phyloP scores from a whole-genome alignment of 2,888 invertebrate species.

The Diarsia rubi region DNA sequence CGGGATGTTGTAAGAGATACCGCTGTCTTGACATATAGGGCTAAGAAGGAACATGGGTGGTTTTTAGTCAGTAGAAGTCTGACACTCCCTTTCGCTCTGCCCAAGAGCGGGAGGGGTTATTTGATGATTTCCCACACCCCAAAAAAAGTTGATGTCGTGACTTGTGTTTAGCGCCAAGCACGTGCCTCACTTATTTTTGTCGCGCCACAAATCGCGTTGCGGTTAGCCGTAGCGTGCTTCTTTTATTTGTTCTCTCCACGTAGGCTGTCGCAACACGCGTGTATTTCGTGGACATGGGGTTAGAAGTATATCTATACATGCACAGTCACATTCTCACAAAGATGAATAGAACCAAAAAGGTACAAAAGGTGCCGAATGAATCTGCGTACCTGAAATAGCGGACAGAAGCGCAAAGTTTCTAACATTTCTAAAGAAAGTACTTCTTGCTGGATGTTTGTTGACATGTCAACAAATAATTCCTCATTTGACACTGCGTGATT shows the following conservation, averaged over 20 bases:
- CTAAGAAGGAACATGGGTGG: too few species aligned
- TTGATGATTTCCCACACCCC: too few species aligned
- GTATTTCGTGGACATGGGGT: background rate
- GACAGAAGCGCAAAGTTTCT: conserved; percentile 81
- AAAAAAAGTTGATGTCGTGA: too few species aligned
- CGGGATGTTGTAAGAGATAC: too few species aligned
- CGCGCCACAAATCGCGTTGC: background rate
- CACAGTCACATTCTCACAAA: background rate
- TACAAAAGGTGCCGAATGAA: background rate
- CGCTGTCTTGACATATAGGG: too few species aligned
- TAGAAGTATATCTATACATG: background rate
- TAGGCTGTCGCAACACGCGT: background rate
- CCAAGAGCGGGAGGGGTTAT: too few species aligned
- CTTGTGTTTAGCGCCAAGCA: background rate
- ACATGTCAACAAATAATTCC: conserved; percentile 85
- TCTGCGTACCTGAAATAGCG: conserved; percentile 82
- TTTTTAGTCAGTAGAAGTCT: too few species aligned
- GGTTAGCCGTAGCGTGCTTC: background rate
- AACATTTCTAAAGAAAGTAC: conserved; percentile 85
- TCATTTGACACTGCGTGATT: conserved; percentile 83
- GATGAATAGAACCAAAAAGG: background rate
- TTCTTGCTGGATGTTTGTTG: conserved; percentile 84
- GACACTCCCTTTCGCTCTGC: too few species aligned
- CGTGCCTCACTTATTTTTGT: background rate
- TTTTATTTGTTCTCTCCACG: background rate